A percentile compares a stretch with the other conserved stretches of the same genome.
phyloP scores from a whole-genome alignment of 1,140 invertebrate genomes.

The Aphidius gifuensis region DNA sequence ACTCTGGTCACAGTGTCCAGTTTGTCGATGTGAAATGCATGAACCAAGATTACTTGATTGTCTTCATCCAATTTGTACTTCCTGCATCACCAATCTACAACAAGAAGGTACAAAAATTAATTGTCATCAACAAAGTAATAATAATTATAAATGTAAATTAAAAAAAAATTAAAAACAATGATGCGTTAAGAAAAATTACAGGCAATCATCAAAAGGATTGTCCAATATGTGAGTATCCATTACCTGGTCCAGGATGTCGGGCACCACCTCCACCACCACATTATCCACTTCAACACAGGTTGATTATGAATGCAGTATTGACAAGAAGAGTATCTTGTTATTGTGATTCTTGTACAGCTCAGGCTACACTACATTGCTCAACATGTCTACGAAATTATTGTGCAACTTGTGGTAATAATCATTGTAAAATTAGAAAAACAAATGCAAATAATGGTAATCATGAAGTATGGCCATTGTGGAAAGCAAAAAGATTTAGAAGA shows the following conservation, averaged over 20 bases:
- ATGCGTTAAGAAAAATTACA: constrained; percentile 19
- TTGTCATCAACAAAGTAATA: constrained; percentile 1
- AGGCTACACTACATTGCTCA: constrained; percentile 49
- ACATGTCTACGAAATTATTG: constrained; percentile 52
- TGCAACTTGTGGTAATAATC: constrained; percentile 45
- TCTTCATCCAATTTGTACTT: constrained; percentile 45
- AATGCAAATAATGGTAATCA: constrained; percentile 30
- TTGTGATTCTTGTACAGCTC: constrained; percentile 46
- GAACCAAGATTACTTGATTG: constrained; percentile 48
- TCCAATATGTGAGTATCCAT: constrained; percentile 43
- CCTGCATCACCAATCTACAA: constrained; percentile 43
- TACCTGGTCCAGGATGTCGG: constrained; percentile 32
- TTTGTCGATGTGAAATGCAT: constrained; percentile 43
- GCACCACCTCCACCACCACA: constrained; percentile 41
- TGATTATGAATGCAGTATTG: constrained; percentile 43
- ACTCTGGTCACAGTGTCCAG: constrained; percentile 41
- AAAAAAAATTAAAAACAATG: constrained; percentile 2
- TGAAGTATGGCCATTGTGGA: constrained; percentile 45
- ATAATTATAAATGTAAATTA: constrained; percentile 5
- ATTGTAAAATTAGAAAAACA: constrained; percentile 38
- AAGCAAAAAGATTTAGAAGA: constrained; percentile 44
- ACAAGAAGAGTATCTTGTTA: constrained; percentile 39
- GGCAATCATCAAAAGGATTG: constrained; percentile 27
- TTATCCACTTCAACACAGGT: constrained; percentile 47
- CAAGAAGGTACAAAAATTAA: constrained; percentile 31